phyloP scores from a whole-genome alignment of 2,888 invertebrate genomes.

The Nineta flava region DNA sequence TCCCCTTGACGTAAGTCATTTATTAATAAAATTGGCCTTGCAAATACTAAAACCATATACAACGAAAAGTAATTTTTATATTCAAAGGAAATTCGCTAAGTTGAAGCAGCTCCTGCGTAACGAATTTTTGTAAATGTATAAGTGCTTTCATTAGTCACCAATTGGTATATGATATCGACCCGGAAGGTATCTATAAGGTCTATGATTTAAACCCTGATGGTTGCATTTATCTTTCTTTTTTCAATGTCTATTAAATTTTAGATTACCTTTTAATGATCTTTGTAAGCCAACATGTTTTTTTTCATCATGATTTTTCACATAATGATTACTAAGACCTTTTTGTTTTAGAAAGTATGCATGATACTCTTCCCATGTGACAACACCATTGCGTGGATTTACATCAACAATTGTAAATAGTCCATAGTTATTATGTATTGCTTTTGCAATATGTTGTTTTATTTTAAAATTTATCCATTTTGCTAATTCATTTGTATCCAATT shows the following conservation, averaged over 20 bases:
- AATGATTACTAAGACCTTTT: conserved; percentile 46
- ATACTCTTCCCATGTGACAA: conserved; percentile 68
- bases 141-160: conserved; percentile 2
- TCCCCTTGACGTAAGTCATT: too few species aligned
- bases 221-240: too few species aligned
- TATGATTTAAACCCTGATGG: too few species aligned
- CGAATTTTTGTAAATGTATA: too few species aligned
- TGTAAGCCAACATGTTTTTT: conserved; percentile 47
- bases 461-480: conserved; percentile 48
- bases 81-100: too few species aligned
- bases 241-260: not conserved
- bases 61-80: too few species aligned
- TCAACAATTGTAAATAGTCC: conserved; percentile 49
- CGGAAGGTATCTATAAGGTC: too few species aligned
- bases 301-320: conserved; percentile 45
- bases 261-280: conserved; percentile 36
- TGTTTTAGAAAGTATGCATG: conserved; percentile 55
- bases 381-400: conserved; percentile 45
- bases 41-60: too few species aligned
- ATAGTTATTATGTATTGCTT: conserved; percentile 48
- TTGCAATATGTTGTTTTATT: conserved; percentile 50
- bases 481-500: conserved; percentile 43
- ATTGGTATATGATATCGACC: not conserved
- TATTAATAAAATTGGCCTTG: too few species aligned
- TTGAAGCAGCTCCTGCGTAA: too few species aligned